Base-by-base conservation (phyloP, 1,140 invertebrate species). In the Holcopasites calliopsidis region DNA sequence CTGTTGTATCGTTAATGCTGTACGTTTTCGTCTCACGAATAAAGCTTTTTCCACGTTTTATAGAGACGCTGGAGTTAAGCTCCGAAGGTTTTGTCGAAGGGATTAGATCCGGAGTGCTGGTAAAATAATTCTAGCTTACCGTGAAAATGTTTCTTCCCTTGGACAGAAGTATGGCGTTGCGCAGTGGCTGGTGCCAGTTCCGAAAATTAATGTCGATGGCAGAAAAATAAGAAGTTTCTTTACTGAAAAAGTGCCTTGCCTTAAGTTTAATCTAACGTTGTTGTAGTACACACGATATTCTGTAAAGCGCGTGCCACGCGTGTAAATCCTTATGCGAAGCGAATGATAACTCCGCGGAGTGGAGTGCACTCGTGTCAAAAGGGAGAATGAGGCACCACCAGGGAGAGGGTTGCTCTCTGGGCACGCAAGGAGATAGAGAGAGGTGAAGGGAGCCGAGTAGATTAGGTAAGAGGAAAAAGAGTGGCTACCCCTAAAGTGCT, bases 1-100 rank as follows among this genome's bases (percentile, higher is more conserved):
- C 74, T 47, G 66, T 76, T 52, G 23, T 55, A 49, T 77, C 69
- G 66, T 85, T 83, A 82, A 78, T 55, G 47, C 35, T 10, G 31
- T 54, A 65, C 65, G 64, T 75, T 60, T 66, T 73, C 58, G 28
- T 65, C 50, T 42, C 44, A 11, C 35, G 21, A n/a, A 60, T 13
- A 13, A 75, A 38, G 28, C 5, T 49, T n/a, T 16, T 1, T 23
- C 28, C 18, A 5, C 6, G 2, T 23, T 33, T n/a, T 31, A 18
- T 31, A n/a, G 18, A 55, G 28, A 31, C 38, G 16, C 58, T 4
- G 10, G 38, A 61, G 23, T 55, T 55, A 18, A 18, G 44, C 44
- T 55, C 7, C 16, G 54, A 2, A 31, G 28, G 54, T 55, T 61
- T 61, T 23, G 6, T 40, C 23, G 23, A 42, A 26, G 21, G 35